These are phyloP conservation scores for Diadegma fenestrale DNA, from an alignment of 2,888 invertebrate species.

Conservation along the genomic window DNA sequence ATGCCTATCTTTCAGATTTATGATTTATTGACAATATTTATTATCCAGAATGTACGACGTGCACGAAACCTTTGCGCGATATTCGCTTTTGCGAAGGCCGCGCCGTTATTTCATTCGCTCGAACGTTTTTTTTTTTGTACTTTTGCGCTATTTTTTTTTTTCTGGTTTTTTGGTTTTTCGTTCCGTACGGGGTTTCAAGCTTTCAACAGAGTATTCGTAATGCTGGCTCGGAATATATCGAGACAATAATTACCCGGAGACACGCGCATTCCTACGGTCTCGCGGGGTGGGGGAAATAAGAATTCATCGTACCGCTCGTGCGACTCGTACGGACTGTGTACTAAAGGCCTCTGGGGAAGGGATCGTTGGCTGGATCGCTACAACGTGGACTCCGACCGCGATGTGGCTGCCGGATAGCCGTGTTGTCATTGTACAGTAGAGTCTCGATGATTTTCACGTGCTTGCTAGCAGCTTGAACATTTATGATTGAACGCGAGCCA, in stretches of 20 bases:
- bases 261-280: constrained; percentile 64
- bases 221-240: constrained; percentile 61
- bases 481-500: neutral
- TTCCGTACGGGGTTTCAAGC: neutral
- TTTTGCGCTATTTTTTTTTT: neutral
- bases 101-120: neutral
- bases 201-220: constrained; percentile 5
- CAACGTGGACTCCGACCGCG: constrained; percentile 62
- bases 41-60: neutral
- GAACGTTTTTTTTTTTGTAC: neutral
- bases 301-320: constrained; percentile 66
- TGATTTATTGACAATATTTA: neutral
- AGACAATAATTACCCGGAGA: constrained; percentile 68
- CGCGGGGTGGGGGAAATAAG: constrained; percentile 53
- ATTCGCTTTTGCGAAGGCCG: neutral
- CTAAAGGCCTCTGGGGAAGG: constrained; percentile 26
- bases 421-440: constrained; percentile 37
- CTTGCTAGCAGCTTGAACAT: neutral
- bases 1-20: neutral
- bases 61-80: neutral
- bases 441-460: neutral
- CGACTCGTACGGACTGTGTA: constrained; percentile 51
- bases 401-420: constrained; percentile 30
- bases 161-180: neutral
- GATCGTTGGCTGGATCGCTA: constrained; percentile 17